Conservation (phyloP, 2,888 invertebrate species). For the Morpho achilles region DNA sequence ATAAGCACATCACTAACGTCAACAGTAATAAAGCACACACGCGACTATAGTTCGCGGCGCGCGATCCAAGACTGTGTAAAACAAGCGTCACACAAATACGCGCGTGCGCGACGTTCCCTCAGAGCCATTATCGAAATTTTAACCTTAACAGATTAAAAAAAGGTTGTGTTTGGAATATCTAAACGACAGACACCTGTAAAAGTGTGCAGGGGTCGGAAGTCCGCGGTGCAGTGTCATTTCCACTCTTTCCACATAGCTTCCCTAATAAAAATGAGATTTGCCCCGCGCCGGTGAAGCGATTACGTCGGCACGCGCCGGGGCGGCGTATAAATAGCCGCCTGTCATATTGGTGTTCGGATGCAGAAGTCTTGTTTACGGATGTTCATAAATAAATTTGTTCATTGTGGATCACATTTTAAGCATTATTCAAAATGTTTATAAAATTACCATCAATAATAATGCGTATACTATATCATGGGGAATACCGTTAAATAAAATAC, state of each 20-base stretch:
- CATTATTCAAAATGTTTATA: too few relatives aligned
- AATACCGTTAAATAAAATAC: too few relatives aligned
- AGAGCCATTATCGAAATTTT: slow-evolving; percentile 35
- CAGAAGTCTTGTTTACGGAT: slow-evolving; percentile 15
- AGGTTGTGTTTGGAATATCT: slow-evolving; percentile 24
- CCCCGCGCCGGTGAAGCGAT: slow-evolving; percentile 37
- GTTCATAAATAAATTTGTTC: slow-evolving; percentile 10
- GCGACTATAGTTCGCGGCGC: slow-evolving; percentile 41
- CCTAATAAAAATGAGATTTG: slow-evolving; percentile 73
- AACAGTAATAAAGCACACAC: slow-evolving; percentile 17
- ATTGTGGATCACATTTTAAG: too few relatives aligned
- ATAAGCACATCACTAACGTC: slow-evolving; percentile 49
- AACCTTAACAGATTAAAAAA: slow-evolving; percentile 31
- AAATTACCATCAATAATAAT: too few relatives aligned
- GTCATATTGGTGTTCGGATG: slow-evolving; percentile 24
- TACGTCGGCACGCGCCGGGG: slow-evolving; percentile 29
- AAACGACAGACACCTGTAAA: slow-evolving; percentile 6
- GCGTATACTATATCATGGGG: too few relatives aligned
- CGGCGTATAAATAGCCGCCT: slow-evolving; percentile 26
- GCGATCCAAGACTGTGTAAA: slow-evolving; percentile 49
- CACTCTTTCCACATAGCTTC: slow-evolving; percentile 70
- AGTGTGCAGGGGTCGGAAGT: slow-evolving; percentile 66
- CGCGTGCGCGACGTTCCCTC: slow-evolving; percentile 39
- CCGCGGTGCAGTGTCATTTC: slow-evolving; percentile 75
- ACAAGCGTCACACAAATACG: slow-evolving; percentile 33